phyloP scores from a whole-genome alignment of 2,888 invertebrate species.

The Drosophila mayaguana region DNA sequence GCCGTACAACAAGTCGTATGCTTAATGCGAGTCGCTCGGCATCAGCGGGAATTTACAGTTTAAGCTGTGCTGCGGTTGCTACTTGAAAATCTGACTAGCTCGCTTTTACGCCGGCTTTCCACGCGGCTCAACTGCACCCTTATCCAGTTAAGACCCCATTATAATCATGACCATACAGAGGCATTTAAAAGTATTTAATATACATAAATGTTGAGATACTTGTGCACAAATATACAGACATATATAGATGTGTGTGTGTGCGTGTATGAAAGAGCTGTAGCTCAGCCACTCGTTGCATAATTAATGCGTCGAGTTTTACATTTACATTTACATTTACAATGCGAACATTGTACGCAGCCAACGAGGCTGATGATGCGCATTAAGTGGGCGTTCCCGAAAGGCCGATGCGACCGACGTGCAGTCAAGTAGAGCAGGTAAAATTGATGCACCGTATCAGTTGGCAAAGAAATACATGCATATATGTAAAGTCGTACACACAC shows the following conservation, averaged over 20 bases:
- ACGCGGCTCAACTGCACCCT: slow-evolving; percentile 62
- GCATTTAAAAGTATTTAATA: slow-evolving; percentile 63
- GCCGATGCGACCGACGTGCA: slow-evolving; percentile 19
- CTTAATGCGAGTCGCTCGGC: slow-evolving; percentile 45
- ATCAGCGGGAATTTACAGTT: slow-evolving; percentile 26
- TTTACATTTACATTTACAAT: slow-evolving; percentile 76
- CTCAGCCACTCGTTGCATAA: slow-evolving; percentile 61
- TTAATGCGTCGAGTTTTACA: slow-evolving; percentile 72
- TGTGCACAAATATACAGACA: not conserved
- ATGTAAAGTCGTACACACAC: slow-evolving; percentile 4
- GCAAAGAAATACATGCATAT: slow-evolving; percentile 18
- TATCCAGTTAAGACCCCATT: slow-evolving; percentile 52
- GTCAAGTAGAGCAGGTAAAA: slow-evolving; percentile 30
- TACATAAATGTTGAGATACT: slow-evolving; percentile 57
- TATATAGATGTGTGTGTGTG: not conserved
- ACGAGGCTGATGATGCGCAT: slow-evolving; percentile 53
- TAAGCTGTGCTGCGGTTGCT: slow-evolving; percentile 28
- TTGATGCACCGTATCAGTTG: slow-evolving; percentile 23
- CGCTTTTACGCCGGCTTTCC: not conserved
- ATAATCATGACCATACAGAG: slow-evolving; percentile 37
- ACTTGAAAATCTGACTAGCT: slow-evolving; percentile 19
- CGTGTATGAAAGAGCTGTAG: slow-evolving; percentile 2
- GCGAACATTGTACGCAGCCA: slow-evolving; percentile 43
- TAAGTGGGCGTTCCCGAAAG: slow-evolving; percentile 52
- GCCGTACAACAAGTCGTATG: slow-evolving; percentile 42